These are phyloP conservation scores for Bryconaethiops microstoma DNA, from an alignment of 2,797 vertebrate species.

Conservation along the genomic window DNA sequence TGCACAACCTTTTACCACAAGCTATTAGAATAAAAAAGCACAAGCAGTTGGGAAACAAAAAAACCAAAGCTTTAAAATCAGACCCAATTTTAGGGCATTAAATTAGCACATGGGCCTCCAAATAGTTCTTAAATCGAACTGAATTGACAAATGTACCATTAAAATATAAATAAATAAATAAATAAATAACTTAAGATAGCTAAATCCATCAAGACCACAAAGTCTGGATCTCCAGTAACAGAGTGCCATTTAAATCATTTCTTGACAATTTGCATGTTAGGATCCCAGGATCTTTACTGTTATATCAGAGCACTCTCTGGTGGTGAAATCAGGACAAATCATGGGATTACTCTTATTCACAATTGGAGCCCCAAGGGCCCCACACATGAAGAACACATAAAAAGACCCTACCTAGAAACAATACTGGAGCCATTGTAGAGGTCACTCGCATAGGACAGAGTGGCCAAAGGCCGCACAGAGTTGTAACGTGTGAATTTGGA, in stretches of 20 bases:
- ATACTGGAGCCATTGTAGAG: conserved; percentile 99
- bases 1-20: background rate
- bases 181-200: background rate
- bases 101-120: background rate
- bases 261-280: background rate
- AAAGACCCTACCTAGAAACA: conserved; percentile 88
- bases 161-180: no score
- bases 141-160: background rate
- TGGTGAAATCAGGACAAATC: conserved; percentile 27
- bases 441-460: conserved; percentile 96
- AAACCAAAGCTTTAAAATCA: background rate
- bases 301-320: conserved; percentile 49
- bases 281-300: background rate
- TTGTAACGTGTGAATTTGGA: conserved; percentile 98
- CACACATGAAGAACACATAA: background rate
- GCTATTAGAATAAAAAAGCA: background rate
- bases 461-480: conserved; percentile 94
- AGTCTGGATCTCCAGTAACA: background rate
- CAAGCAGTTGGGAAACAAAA: no score
- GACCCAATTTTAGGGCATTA: background rate
- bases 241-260: background rate
- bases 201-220: background rate
- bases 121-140: background rate
- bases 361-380: background rate
- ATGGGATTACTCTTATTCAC: background rate